A percentile compares a stretch with the other conserved stretches of the same genome.
Conservation (phyloP, 2,888 invertebrate species). For the Meloe dianella region DNA sequence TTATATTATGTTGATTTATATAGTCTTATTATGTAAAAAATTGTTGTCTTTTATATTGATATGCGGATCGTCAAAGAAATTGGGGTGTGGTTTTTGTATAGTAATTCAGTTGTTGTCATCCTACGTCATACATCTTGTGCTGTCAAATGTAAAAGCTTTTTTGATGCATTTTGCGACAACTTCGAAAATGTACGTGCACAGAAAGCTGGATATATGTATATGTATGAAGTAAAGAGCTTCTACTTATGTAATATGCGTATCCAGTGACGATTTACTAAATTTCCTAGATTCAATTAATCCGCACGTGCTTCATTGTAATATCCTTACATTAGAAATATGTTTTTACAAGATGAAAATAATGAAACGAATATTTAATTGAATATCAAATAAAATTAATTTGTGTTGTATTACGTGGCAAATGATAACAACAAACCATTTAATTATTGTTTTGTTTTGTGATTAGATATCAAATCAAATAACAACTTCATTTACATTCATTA, state of each 20-base stretch:
- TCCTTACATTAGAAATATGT: neutral
- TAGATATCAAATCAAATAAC: neutral
- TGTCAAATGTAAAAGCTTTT: constrained; percentile 40
- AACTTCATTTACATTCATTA: neutral
- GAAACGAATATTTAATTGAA: neutral
- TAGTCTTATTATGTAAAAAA: neutral
- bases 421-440: neutral
- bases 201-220: constrained; percentile 32
- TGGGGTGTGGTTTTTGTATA: constrained; percentile 31
- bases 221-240: constrained; percentile 31
- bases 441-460: neutral
- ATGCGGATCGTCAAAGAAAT: neutral
- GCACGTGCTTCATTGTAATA: neutral
- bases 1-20: neutral
- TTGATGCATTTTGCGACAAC: constrained; percentile 32
- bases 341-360: neutral
- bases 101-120: constrained; percentile 37
- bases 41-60: neutral
- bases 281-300: neutral
- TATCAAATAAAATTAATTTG: neutral
- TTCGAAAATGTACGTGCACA: constrained; percentile 29
- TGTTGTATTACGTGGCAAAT: neutral
- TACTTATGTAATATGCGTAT: neutral
- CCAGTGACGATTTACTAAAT: neutral
- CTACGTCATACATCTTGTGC: constrained; percentile 37